Conservation (phyloP, 2,888 invertebrate species). For the Psococerastis gibbosa region DNA sequence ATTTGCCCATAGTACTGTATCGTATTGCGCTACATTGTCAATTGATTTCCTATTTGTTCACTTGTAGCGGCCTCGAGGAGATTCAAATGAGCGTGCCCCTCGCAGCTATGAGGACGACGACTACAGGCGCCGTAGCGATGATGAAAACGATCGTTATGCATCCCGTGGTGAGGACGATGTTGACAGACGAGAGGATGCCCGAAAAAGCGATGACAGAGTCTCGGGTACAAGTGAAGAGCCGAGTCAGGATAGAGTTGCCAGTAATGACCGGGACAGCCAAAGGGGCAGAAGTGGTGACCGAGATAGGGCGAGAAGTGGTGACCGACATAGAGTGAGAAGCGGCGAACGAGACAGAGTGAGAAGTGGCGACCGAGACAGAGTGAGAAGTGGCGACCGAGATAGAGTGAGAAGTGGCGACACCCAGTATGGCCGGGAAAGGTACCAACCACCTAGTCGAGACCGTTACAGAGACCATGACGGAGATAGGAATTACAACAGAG, state of each 20-base stretch:
- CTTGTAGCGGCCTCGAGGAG: too few relatives aligned
- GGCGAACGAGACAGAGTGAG: not conserved
- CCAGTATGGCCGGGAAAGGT: not conserved
- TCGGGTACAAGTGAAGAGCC: too few relatives aligned
- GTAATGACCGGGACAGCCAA: not conserved
- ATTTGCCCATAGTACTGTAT: too few relatives aligned
- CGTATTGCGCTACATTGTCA: too few relatives aligned
- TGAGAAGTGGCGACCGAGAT: not conserved
- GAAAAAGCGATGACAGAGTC: too few relatives aligned
- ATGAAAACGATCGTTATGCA: too few relatives aligned
- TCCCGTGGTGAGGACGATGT: too few relatives aligned
- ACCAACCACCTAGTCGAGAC: not conserved
- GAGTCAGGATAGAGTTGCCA: too few relatives aligned
- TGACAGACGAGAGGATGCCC: too few relatives aligned
- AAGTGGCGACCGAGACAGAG: not conserved
- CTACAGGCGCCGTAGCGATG: not conserved
- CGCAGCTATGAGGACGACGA: not conserved
- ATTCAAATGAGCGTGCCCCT: too few relatives aligned
- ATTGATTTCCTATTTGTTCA: too few relatives aligned
- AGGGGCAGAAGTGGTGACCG: not conserved
- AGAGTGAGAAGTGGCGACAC: not conserved
- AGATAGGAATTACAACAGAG: conserved; percentile 11
- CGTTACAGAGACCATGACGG: conserved; percentile 6
- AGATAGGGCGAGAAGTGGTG: not conserved
- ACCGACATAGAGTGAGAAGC: not conserved